Base-by-base conservation (phyloP, 1,140 invertebrate genomes). In the Paracyclopina nana region DNA sequence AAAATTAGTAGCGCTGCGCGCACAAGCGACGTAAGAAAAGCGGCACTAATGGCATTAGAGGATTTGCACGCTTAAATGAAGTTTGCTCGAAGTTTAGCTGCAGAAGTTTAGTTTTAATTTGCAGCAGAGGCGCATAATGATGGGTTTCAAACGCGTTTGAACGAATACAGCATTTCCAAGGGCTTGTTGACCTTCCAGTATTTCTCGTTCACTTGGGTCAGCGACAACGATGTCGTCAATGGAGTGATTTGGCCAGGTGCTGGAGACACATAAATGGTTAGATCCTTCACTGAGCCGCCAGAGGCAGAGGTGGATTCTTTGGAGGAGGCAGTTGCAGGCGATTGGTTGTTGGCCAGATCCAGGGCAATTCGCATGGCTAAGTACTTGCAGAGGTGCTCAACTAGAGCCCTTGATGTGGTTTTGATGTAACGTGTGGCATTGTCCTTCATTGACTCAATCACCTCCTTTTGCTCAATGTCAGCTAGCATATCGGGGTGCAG, bases 151-250 rank as follows among this genome's bases (percentile, higher is more conserved):
- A 28, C 8, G 5, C 27, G 45, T 12, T 86, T 87, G 78, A 80
- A 85, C 0, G 83, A 82, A 65, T 92, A 94, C 64, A 79, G 92
- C 79, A 95, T 87, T 68, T 94, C 88, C 61, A 96, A 70, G 0
- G 90, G 90, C 66, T 85, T 83, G 67, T 94, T 92, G 1, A 85
- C 75, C 68, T 82, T 84, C 88, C 88, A 94, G 62, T 82, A 92
- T 64, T 87, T 90, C 61, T 94, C 87, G 65, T 90, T 88, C 1
- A 73, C 68, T 66, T 91, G 83, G 29, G 82, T 75, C 50, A 96
- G 66, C 0, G 85, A 92, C 60, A 90, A 82, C 55, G 77, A 79
- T 0, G 85, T 85, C 58, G 74, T 82, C 20, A 96, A 63, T 2
- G 78, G 74, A 1, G 83, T 77, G 59, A 80, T 78, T 55, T 87